Conservation (phyloP, 1,140 invertebrate genomes). For the Lepidurus couesii region DNA sequence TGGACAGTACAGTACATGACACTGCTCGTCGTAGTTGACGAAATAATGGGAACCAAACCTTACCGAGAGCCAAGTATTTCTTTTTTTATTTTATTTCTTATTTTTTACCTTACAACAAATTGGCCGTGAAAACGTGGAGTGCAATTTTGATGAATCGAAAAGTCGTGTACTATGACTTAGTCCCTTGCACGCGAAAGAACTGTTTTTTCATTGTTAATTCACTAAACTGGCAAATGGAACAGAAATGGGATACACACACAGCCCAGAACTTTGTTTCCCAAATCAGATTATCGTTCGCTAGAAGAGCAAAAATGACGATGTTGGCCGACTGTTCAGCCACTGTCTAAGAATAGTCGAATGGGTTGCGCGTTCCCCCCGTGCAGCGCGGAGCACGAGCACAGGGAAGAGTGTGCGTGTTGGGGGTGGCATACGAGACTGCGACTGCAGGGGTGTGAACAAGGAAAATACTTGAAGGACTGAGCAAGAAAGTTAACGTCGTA, state of each 20-base stretch:
- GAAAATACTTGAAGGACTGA: neutral
- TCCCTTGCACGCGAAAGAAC: no score
- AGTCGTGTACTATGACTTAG: no score
- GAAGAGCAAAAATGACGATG: neutral
- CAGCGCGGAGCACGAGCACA: neutral
- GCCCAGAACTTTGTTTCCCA: neutral
- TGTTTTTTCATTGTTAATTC: neutral
- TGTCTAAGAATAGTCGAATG: slow-evolving; percentile 9
- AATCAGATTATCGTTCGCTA: neutral
- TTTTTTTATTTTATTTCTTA: no score
- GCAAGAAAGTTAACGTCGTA: neutral
- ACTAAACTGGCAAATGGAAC: neutral
- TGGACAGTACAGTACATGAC: no score
- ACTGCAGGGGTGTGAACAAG: neutral
- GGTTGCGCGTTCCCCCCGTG: neutral
- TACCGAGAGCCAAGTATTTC: neutral
- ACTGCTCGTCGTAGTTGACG: neutral
- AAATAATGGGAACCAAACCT: neutral
- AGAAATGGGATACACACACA: no score
- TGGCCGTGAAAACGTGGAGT: no score
- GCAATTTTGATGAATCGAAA: no score
- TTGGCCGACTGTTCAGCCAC: neutral
- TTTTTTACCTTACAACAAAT: no score
- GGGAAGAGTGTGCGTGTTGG: neutral
- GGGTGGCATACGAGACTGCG: neutral